Evolutionary conservation across 2,888 invertebrate genomes (phyloP), one percentile per base, ranked within the genome.

Genomic region (Calameuta filiformis): DNA sequence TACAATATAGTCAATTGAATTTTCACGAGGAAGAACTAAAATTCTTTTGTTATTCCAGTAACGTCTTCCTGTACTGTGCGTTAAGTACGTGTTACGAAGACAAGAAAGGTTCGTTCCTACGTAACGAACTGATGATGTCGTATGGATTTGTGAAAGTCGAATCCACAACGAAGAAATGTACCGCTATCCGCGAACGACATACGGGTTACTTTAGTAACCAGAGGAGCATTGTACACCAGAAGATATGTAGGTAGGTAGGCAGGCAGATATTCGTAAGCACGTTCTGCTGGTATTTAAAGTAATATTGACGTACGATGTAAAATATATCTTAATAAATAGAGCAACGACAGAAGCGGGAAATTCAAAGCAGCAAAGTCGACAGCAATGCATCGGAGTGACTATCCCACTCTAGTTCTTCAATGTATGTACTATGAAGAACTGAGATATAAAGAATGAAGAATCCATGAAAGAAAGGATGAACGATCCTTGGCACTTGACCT

Each of bases 111-210:
- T 56, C 23, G 56, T 71, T 12, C 71, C 71, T 71, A 33, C 71
- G 71, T 71, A 71, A 31, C 34, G 71, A n/a, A 56, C 56, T 23
- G 23, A 56, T 9, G 56, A 35, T 75, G 69, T 69, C 80, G 69
- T 37, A 40, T 74, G 81, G 81, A 85, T 85, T 84, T 83, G 86
- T 87, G 87, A 88, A 86, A 87, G 86, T 84, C 83, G 82, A 85
- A 81, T 83, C 81, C 77, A 81, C 79, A 76, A 75, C 76, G 79
- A 74, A 77, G 78, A 79, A 79, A 85, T 84, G 83, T 90, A 90
- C 90, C 90, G 90, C 90, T 90, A 90, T 89, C 85, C 87, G 85
- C 86, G 87, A 85, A 87, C 87, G 87, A 89, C 89, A 89, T 88
- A 88, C 89, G 88, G 88, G 87, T 87, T 84, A 81, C 84, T 83